Percentiles rank a stretch among this genome's conserved stretches.
Evolutionary conservation across 2,113 vertebrate species (phyloP).

Genomic region (Mus pahari): DNA sequence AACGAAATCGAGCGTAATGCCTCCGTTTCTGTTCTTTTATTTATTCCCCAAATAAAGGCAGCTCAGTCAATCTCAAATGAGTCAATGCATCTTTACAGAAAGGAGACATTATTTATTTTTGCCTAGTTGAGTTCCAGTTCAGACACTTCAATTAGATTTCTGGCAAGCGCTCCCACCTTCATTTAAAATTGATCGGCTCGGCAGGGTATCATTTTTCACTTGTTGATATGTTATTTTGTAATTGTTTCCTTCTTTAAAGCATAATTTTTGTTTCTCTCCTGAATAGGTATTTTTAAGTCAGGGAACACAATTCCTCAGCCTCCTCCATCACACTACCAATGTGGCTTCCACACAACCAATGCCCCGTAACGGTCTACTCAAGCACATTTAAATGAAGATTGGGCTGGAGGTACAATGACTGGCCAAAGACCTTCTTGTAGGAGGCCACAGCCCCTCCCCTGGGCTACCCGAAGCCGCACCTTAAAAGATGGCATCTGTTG

Average conservation of each 20-base stretch:
- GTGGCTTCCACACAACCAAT: not conserved
- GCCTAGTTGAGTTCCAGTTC: conserved; percentile 57
- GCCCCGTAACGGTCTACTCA: not conserved
- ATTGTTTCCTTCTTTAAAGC: conserved; percentile 32
- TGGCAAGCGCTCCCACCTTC: conserved; percentile 22
- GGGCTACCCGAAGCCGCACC: too few relatives aligned
- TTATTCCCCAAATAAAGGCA: conserved; percentile 41
- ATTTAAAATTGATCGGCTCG: conserved; percentile 65
- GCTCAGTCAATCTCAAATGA: conserved; percentile 15
- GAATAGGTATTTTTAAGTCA: not conserved
- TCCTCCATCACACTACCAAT: not conserved
- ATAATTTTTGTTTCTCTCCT: not conserved
- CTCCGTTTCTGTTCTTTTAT: not conserved
- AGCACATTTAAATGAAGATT: not conserved
- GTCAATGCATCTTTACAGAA: conserved; percentile 54
- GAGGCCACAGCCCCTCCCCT: too few relatives aligned
- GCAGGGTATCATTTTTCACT: conserved; percentile 62
- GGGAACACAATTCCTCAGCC: not conserved
- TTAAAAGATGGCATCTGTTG: too few relatives aligned
- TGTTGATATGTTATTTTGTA: conserved; percentile 62
- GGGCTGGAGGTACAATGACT: not conserved
- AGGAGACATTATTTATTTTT: conserved; percentile 55
- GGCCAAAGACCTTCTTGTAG: not conserved
- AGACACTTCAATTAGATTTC: conserved; percentile 63
- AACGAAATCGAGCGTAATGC: not conserved